Base-by-base conservation (phyloP, 37 sponge, comb jelly and placozoan genomes). In the Axinella damicornis region DNA sequence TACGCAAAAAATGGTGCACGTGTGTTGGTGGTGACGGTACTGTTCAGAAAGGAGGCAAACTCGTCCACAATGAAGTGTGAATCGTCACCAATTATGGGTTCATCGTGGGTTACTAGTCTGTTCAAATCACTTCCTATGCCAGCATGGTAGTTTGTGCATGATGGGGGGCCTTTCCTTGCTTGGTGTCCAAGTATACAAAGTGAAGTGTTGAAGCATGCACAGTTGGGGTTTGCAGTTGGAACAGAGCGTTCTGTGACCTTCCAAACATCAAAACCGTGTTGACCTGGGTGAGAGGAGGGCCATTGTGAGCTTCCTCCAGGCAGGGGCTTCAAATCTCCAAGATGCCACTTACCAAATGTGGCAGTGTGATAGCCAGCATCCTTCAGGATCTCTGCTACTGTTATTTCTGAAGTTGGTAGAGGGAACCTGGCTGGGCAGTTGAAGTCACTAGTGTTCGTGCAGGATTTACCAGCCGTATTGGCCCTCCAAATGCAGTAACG, bases 161-260 rank as follows among this genome's bases (percentile, higher is more conserved):
- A 41, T 0, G 75, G 74, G 16, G 25, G 65, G 1, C 33, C n/a
- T 0, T 22, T 71, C 33, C 39, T 14, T n/a, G 32, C 56, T 14
- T 73, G 82, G 59, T 82, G 89, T 52, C 89, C 89, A 4, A 72
- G 46, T 37, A 61, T 76, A 46, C 89, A 88, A 22, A 28, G 69
- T 12, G 59, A 53, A 5, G 40, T 34, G 58, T 79, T 52, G 87
- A 86, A 91, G 68, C 92, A 91, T 40, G 71, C 92, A 85, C 92
- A 91, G 87, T 91, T 91, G 37, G 84, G 82, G 21, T 76, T 86
- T n/a, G 65, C 60, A 0, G 92, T 86, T 53, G 92, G 92, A n/a
- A 62, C 87, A 35, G 92, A 78, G 1, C 92, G 69, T 22, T 81
- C 92, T 27, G 92, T 91, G 22, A 79, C 81, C n/a, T 73, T 74